Conservation (phyloP, 1,140 invertebrate genomes). For the Nasonia longicornis region DNA sequence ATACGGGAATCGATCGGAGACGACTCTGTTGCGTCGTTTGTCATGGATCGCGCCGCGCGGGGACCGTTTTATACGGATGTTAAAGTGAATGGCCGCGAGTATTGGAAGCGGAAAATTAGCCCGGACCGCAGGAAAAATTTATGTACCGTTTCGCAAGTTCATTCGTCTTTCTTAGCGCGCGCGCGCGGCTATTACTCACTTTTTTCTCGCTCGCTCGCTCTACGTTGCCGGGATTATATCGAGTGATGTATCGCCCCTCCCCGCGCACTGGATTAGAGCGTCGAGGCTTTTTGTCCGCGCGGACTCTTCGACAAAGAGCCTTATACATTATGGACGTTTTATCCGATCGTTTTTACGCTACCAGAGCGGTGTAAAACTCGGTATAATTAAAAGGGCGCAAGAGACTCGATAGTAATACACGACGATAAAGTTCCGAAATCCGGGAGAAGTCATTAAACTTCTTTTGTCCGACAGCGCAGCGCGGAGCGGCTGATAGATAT, state of each 20-base stretch:
- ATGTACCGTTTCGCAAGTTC: neutral
- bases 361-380: too few relatives aligned
- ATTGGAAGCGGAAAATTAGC: slow-evolving; percentile 26
- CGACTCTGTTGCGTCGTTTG: slow-evolving; percentile 20
- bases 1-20: slow-evolving; percentile 23
- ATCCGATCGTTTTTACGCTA: too few relatives aligned
- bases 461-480: neutral
- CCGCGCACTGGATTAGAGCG: neutral
- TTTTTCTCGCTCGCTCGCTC: neutral
- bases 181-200: neutral
- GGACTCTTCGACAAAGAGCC: too few relatives aligned
- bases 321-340: too few relatives aligned
- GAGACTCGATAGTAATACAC: neutral
- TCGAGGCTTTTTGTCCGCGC: neutral
- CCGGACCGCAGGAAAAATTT: neutral
- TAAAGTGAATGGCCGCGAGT: neutral
- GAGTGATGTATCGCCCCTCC: neutral
- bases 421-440: neutral
- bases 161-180: neutral
- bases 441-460: neutral
- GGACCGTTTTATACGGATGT: neutral
- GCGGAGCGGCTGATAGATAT: too few relatives aligned
- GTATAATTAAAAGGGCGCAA: neutral
- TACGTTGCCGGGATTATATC: neutral
- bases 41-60: neutral